A percentile compares a stretch with the other conserved stretches of the same genome.
These are phyloP conservation scores for Vanessa cardui DNA, from an alignment of 2,888 invertebrate genomes.

Conservation along the genomic window DNA sequence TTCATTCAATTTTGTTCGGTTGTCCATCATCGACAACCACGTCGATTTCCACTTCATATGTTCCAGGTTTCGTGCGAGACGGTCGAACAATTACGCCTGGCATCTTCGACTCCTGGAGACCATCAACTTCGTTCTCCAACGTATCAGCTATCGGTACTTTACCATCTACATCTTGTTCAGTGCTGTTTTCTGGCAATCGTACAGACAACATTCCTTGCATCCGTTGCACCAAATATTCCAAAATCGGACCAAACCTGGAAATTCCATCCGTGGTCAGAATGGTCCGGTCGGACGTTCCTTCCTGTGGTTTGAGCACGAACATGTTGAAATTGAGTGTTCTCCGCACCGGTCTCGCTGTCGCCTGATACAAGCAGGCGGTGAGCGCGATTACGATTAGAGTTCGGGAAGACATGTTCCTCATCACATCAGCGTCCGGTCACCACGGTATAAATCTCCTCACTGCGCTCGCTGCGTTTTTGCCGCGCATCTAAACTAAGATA, in stretches of 20 bases:
- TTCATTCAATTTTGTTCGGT: slow-evolving; percentile 52
- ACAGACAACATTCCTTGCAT: slow-evolving; percentile 87
- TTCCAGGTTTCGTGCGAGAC: slow-evolving; percentile 69
- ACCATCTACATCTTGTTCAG: slow-evolving; percentile 47
- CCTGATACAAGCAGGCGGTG: slow-evolving; percentile 57
- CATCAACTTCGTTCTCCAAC: slow-evolving; percentile 77
- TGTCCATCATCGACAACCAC: slow-evolving; percentile 73
- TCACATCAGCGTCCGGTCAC: slow-evolving; percentile 59
- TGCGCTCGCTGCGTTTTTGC: slow-evolving; percentile 69
- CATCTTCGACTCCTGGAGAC: slow-evolving; percentile 68
- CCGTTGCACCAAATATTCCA: slow-evolving; percentile 87
- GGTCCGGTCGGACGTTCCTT: slow-evolving; percentile 61
- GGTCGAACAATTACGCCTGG: slow-evolving; percentile 70
- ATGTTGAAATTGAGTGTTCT: slow-evolving; percentile 76
- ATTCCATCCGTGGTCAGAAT: slow-evolving; percentile 65
- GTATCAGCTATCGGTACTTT: slow-evolving; percentile 57
- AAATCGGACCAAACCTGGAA: slow-evolving; percentile 85
- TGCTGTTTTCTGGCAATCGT: slow-evolving; percentile 77
- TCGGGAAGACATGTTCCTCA: slow-evolving; percentile 52
- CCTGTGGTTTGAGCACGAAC: slow-evolving; percentile 69
- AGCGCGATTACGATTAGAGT: slow-evolving; percentile 56
- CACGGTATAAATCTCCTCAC: slow-evolving; percentile 61
- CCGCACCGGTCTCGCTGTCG: slow-evolving; percentile 62
- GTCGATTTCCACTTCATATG: slow-evolving; percentile 72
- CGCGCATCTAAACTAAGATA: slow-evolving; percentile 73